Percentiles rank a stretch among this genome's conserved stretches.
Evolutionary conservation across 2,113 vertebrate genomes (phyloP).

Genomic region (Cnemophilus loriae): DNA sequence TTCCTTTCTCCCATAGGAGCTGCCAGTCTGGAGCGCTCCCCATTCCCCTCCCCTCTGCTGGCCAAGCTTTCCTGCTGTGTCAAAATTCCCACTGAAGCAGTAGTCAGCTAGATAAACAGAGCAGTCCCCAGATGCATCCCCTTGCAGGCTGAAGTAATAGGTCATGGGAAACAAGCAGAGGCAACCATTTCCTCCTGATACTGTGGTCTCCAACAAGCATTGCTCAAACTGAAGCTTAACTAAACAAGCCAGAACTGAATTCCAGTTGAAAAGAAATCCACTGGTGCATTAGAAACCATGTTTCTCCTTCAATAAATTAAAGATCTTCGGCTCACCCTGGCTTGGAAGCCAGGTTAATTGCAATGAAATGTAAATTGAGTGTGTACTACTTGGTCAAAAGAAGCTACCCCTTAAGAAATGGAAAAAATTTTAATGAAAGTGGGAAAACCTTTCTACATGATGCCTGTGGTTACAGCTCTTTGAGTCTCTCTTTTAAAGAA

Average conservation of each 20-base stretch:
- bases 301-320: not conserved
- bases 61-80: conserved; percentile 1
- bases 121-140: conserved; percentile 35
- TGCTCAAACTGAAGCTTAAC: not conserved
- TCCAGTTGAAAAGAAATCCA: not conserved
- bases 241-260: not conserved
- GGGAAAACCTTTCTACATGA: not conserved
- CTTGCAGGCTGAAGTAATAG: conserved; percentile 36
- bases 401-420: not conserved
- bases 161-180: conserved; percentile 53
- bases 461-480: not conserved
- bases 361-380: not conserved
- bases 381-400: not conserved
- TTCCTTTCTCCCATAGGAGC: conserved; percentile 36
- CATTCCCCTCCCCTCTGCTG: not conserved
- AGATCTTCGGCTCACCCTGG: not conserved
- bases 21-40: not conserved
- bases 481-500: not conserved
- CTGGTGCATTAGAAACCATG: not conserved
- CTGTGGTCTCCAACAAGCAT: not conserved
- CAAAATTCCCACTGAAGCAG: conserved; percentile 45
- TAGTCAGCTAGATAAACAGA: conserved; percentile 56
- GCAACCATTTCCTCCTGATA: conserved; percentile 49
- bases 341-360: not conserved
- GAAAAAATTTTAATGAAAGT: not conserved